Evolutionary conservation across 2,797 vertebrate genomes (phyloP).

Genomic region (Neomorphus geoffroyi): DNA sequence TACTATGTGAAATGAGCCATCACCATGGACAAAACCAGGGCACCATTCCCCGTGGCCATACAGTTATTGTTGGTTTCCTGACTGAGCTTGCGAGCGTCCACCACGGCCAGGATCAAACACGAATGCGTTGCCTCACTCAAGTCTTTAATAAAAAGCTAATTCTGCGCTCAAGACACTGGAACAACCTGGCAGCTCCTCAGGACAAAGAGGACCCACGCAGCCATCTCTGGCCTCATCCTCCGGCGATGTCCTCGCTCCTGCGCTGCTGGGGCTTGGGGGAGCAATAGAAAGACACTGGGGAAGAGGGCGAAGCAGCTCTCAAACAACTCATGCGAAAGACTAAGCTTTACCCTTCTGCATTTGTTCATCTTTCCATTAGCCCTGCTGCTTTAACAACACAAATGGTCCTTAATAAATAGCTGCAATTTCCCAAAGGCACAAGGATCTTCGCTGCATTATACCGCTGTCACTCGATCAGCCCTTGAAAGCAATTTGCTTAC

Average conservation of each 20-base stretch:
- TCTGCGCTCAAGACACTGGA: neutral
- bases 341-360: neutral
- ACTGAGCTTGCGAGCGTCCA: accelerated
- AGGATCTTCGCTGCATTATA: neutral
- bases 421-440: constrained; percentile 19
- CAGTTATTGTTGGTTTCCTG: neutral
- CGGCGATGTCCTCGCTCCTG: neutral
- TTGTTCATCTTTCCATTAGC: neutral
- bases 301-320: neutral
- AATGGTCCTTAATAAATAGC: neutral
- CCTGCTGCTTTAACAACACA: neutral
- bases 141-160: neutral
- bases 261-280: neutral
- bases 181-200: neutral
- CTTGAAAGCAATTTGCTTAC: constrained; percentile 80
- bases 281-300: neutral
- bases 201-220: neutral
- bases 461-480: neutral
- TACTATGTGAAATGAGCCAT: neutral
- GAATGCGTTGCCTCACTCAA: neutral
- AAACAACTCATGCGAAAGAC: neutral
- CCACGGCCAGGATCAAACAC: neutral
- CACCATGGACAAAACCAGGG: neutral
- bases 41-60: neutral
- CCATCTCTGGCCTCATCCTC: neutral